Evolutionary conservation across 2,113 vertebrate genomes (phyloP).

Genomic region (Pipa parva): DNA sequence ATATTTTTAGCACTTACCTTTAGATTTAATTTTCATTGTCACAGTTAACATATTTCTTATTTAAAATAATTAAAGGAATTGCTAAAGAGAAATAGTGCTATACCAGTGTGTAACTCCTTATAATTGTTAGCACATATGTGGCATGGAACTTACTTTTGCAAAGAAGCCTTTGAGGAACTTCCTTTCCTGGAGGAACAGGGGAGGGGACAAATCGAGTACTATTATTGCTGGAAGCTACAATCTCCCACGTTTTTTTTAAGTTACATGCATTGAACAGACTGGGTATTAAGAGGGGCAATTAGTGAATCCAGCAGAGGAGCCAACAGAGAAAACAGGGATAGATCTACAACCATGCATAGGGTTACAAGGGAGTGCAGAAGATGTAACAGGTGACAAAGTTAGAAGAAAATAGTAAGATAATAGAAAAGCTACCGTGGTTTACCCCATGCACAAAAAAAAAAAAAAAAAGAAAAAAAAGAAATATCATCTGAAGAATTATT

Average conservation of each 20-base stretch:
- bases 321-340: conserved; percentile 57
- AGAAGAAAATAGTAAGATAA: conserved; percentile 43
- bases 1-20: no score
- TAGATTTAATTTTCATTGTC: no score
- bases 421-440: conserved; percentile 26
- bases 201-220: conserved; percentile 88
- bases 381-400: conserved; percentile 54
- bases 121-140: conserved; percentile 65
- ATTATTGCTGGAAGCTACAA: conserved; percentile 84
- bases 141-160: conserved; percentile 97
- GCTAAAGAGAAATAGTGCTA: conserved; percentile 50
- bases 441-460: conserved; percentile 61
- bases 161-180: conserved; percentile 99
- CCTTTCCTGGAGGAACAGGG: conserved; percentile 98
- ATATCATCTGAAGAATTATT: not conserved
- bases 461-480: not conserved
- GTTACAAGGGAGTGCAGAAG: conserved; percentile 47
- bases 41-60: no score
- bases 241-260: conserved; percentile 68
- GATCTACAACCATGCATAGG: conserved; percentile 59
- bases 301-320: conserved; percentile 67
- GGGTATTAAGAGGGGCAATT: conserved; percentile 58
- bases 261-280: conserved; percentile 64
- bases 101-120: conserved; percentile 80
- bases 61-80: not conserved